Base-by-base conservation (phyloP, 2,888 invertebrate species). In the Chrysolina americana region DNA sequence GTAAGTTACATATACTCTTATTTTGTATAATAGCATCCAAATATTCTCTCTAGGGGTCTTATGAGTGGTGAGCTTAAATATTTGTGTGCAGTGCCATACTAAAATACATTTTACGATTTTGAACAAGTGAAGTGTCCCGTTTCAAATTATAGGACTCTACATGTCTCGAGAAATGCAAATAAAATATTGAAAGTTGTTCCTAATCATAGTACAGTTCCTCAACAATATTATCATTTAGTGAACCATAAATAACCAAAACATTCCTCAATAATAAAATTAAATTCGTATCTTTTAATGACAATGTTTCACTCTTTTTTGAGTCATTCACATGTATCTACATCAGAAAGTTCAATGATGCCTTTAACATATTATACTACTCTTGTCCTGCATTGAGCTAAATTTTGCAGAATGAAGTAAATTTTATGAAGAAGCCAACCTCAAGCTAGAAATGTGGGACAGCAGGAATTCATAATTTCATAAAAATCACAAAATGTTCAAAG, bases 121-220 rank as follows among this genome's bases (percentile, higher is more conserved):
- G 64, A 41, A 65, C 53, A 73, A 73, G 65, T 70, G 70, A 77
- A 68, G 64, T 77, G 74, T 76, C 63, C 47, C 65, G 73, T 79
- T 75, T 76, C 78, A 73, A 76, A 74, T 74, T 82, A 81, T 82
- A 85, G 84, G 83, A 85, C 85, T 85, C 85, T 85, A 84, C 83
- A 83, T 83, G 83, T 84, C 82, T 81, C 83, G 86, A 86, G 85
- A 86, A 86, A 86, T 86, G 87, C 86, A 86, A 87, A 87, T 86
- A 86, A 87, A 85, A 85, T 84, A 86, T 85, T 85, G 79, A 83
- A 83, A 85, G 85, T 87, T 86, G 88, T 88, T 87, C 88, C 88
- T 88, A 87, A 83, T 84, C 84, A 84, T 76, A 83, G 83, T 85
- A 86, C 87, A 86, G 87, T 87, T 86, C 87, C 87, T 87, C 87